phyloP scores from a whole-genome alignment of 2,113 vertebrate genomes.

The Plestiodon gilberti region DNA sequence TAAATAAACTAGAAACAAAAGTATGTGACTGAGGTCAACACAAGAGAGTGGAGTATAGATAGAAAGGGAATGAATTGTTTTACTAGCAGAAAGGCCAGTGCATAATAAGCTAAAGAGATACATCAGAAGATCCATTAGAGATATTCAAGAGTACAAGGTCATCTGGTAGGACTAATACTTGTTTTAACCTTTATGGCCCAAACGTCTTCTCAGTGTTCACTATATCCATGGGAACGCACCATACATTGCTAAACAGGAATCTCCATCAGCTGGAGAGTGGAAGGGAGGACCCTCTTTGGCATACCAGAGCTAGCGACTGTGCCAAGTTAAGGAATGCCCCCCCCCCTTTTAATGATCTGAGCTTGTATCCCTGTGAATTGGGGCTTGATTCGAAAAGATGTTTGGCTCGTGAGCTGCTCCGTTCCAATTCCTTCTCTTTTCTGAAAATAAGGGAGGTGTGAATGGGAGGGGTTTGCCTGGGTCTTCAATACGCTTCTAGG shows the following conservation, averaged over 20 bases:
- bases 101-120: neutral
- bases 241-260: neutral
- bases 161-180: neutral
- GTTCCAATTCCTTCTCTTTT: no score
- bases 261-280: neutral
- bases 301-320: no score
- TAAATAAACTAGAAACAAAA: slow-evolving; percentile 17
- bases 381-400: no score
- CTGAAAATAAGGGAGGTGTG: no score
- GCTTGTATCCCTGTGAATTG: neutral
- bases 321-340: no score
- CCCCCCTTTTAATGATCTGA: no score
- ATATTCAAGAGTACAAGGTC: neutral
- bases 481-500: no score
- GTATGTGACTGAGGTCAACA: neutral
- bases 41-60: neutral
- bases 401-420: no score
- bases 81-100: neutral
- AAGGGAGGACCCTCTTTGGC: neutral
- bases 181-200: neutral
- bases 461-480: no score
- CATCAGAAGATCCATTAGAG: neutral
- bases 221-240: neutral
- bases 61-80: neutral
- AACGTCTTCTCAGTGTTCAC: neutral